phyloP scores from a whole-genome alignment of 2,888 invertebrate genomes.

The Tipula helvola region DNA sequence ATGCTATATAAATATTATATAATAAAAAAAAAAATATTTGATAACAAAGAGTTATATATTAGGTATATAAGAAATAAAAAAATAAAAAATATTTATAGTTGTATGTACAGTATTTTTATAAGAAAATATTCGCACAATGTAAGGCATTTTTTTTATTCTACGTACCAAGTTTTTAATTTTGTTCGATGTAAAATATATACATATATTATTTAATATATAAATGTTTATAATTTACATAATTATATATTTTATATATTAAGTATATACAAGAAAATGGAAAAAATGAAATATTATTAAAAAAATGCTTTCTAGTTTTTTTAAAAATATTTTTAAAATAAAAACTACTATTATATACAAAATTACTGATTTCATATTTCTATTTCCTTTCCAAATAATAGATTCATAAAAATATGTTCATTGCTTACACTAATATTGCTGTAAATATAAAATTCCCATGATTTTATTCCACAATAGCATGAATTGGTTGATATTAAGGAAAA shows the following conservation, averaged over 20 bases:
- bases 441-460: no score
- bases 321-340: slow-evolving; percentile 10
- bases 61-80: not conserved
- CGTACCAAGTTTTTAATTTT: not conserved
- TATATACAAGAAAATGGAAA: not conserved
- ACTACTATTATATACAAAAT: not conserved
- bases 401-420: not conserved
- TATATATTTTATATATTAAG: not conserved
- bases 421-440: no score
- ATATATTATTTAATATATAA: not conserved
- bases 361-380: not conserved
- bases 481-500: no score
- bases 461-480: no score
- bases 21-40: not conserved
- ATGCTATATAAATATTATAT: not conserved
- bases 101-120: slow-evolving; percentile 9
- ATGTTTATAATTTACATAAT: not conserved
- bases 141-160: slow-evolving; percentile 10
- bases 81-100: slow-evolving; percentile 9
- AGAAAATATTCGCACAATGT: slow-evolving; percentile 9
- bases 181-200: not conserved
- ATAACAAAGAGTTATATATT: not conserved
- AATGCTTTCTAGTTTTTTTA: slow-evolving; percentile 9
- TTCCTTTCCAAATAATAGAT: not conserved
- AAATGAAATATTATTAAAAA: not conserved